Evolutionary conservation across 2,113 vertebrate genomes (phyloP).

Genomic region (Alexandromys fortis): DNA sequence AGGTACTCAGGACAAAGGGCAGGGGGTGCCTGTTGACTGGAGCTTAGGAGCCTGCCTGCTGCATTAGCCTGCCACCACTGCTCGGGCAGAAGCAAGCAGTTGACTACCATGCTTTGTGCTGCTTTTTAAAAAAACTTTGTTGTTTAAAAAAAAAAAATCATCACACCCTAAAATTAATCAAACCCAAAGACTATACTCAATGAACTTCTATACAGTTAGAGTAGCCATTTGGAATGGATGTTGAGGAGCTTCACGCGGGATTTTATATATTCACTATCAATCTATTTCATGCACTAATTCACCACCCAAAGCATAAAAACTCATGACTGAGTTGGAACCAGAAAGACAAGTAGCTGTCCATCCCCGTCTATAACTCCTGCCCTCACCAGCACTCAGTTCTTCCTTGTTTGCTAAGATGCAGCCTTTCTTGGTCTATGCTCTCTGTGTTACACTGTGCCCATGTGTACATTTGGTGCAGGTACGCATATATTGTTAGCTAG

Average conservation of each 20-base stretch:
- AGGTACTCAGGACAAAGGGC: too few species aligned
- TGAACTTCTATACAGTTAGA: not conserved
- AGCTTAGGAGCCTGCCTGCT: not conserved
- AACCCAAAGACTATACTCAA: not conserved
- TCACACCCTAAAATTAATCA: not conserved
- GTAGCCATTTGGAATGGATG: not conserved
- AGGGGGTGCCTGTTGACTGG: rapidly evolving
- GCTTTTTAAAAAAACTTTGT: not conserved
- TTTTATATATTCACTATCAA: not conserved
- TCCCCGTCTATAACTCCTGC: not conserved
- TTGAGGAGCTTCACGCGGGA: too few species aligned
- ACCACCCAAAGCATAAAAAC: not conserved
- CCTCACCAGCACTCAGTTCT: not conserved
- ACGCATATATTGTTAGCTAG: not conserved
- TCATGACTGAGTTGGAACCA: not conserved
- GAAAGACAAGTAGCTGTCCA: not conserved
- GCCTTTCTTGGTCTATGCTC: not conserved
- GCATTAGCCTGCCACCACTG: not conserved
- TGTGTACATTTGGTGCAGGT: not conserved
- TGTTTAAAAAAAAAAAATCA: not conserved
- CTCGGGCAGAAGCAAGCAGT: not conserved
- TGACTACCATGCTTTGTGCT: not conserved
- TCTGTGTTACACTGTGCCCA: not conserved
- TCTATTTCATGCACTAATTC: not conserved
- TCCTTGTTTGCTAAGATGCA: not conserved